These are phyloP conservation scores for Drosophila lacteicornis DNA, from an alignment of 1,140 invertebrate species.

Conservation along the genomic window DNA sequence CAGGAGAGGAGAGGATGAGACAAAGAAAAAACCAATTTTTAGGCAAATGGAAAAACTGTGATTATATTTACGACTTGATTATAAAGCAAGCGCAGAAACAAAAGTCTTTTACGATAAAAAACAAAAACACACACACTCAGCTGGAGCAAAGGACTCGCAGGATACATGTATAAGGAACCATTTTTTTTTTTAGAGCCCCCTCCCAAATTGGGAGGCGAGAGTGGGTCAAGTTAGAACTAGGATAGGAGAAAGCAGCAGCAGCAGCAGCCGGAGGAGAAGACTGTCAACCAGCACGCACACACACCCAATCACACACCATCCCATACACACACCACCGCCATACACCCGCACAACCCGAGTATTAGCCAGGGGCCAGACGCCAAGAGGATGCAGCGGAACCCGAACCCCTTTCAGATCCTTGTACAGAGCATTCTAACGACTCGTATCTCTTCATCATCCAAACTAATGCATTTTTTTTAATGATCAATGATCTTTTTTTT, in stretches of 20 bases:
- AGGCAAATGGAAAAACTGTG: conserved; percentile 84
- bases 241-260: conserved; percentile 43
- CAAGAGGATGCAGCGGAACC: conserved; percentile 10
- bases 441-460: conserved; percentile 1
- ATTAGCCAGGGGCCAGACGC: conserved; percentile 44
- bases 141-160: conserved; percentile 1
- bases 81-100: conserved; percentile 63
- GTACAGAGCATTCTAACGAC: conserved; percentile 21
- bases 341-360: conserved; percentile 35
- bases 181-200: conserved; percentile 33
- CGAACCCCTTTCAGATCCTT: conserved; percentile 3
- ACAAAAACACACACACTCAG: conserved; percentile 1
- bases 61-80: conserved; percentile 84
- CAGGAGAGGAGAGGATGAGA: conserved; percentile 32
- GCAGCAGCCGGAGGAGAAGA: conserved; percentile 67
- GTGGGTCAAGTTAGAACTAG: conserved; percentile 30
- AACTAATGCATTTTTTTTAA: conserved; percentile 35
- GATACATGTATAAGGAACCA: conserved; percentile 28
- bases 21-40: conserved; percentile 65
- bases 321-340: conserved; percentile 16
- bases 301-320: conserved; percentile 4
- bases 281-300: conserved; percentile 51
- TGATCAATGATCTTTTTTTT: conserved; percentile 9
- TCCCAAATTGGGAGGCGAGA: conserved; percentile 37
- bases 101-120: conserved; percentile 56